Base-by-base conservation (phyloP, 1,140 invertebrate genomes). In the Caerostris darwini region DNA sequence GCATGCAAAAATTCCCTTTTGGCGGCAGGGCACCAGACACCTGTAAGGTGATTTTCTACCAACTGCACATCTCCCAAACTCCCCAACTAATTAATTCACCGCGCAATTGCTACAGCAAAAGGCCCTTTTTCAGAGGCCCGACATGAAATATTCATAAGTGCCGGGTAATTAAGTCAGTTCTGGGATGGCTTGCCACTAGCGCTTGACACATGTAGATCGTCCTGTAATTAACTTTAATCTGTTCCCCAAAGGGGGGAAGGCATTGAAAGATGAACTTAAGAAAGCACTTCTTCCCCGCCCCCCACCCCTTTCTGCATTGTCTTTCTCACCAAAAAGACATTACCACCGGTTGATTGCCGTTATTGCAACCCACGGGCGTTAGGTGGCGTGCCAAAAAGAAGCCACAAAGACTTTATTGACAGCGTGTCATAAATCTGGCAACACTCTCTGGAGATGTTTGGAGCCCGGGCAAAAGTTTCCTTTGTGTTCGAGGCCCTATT, bases 101-200 rank as follows among this genome's bases (percentile, higher is more conserved):
- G 56, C 82, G 64, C 71, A 82, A 61, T 86, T 61, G 83, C 82
- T 77, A 53, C 92, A 87, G 14, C 7, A 19, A 92, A 87, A 59
- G 50, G 57, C 59, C 53, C 91, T 82, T 89, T 94, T 89, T 94
- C 59, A 53, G 61, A 10, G 59, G n/a, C 92, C 64, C 85, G 64
- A 89, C 92, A 94, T 94, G 92, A 94, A 94, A 94, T 94, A 94
- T 94, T 94, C 92, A 94, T 94, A 94, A 94, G 92, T 94, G 57
- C 69, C 5, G 86, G 92, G 92, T 94, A 94, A 94, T 94, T 94
- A 94, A 94, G 92, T 94, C 92, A 94, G 92, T 88, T 54, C 61
- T 54, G 85, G 85, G 83, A 14, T 19, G 56, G 59, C 83, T 71
- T 77, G 71, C 71, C 71, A 69, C 64, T 64, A 50, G 17, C 81